Evolutionary conservation across 2,113 vertebrate species (phyloP).

Genomic region (Micromys minutus): DNA sequence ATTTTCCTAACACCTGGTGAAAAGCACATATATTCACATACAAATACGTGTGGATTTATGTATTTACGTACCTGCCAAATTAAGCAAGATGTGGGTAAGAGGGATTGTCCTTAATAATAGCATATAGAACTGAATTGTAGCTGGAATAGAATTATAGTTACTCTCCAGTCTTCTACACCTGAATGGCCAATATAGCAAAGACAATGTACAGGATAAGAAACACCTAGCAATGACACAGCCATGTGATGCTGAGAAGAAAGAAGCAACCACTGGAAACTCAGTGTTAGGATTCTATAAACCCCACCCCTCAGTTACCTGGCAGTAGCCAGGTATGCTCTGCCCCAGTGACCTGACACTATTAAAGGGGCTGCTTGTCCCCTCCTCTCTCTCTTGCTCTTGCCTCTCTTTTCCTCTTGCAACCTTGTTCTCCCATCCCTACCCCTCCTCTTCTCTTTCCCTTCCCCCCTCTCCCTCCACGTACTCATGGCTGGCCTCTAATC

Average conservation of each 20-base stretch:
- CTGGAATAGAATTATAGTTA: not conserved
- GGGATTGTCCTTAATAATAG: not conserved
- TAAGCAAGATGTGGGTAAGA: not conserved
- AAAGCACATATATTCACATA: not conserved
- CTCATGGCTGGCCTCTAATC: too few species aligned
- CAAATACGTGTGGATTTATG: not conserved
- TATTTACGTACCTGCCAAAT: not conserved
- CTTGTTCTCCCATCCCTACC: too few species aligned
- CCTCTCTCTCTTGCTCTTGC: too few species aligned
- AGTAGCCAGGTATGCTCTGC: too few species aligned
- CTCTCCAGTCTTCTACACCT: not conserved
- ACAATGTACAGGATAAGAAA: not conserved
- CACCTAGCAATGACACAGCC: not conserved
- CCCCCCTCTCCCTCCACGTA: too few species aligned
- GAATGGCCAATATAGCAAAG: not conserved
- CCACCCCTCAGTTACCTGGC: too few species aligned
- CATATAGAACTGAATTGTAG: not conserved
- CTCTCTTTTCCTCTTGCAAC: too few species aligned
- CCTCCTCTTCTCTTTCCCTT: too few species aligned
- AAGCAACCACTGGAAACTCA: not conserved
- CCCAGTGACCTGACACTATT: too few species aligned
- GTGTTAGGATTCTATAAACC: too few species aligned
- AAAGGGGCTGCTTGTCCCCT: too few species aligned
- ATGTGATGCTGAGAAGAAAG: not conserved
- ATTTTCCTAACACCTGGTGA: not conserved